These are phyloP conservation scores for Manis javanica DNA, from an alignment of 2,797 vertebrate species.

Conservation along the genomic window DNA sequence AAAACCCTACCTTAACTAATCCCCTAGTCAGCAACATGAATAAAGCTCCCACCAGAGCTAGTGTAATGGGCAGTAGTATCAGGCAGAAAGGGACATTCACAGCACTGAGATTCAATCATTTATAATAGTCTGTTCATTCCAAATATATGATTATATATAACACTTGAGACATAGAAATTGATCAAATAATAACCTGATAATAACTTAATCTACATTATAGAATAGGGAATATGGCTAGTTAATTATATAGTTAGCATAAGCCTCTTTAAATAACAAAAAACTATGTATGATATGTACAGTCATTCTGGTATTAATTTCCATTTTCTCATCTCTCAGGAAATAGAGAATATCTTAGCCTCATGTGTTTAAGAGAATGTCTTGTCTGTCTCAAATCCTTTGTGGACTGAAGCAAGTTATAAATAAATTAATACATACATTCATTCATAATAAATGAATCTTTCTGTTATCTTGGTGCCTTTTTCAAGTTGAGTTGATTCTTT, in stretches of 20 bases:
- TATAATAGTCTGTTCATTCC: conserved; percentile 8
- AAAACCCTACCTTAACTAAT: background rate
- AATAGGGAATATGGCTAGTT: background rate
- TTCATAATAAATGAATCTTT: conserved; percentile 55
- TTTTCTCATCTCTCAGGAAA: conserved; percentile 15
- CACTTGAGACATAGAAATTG: background rate
- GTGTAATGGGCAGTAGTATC: background rate
- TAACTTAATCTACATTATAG: background rate
- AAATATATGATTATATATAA: conserved; percentile 28
- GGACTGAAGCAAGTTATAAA: conserved; percentile 52
- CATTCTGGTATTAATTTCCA: conserved; percentile 54
- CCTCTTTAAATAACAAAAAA: conserved; percentile 34
- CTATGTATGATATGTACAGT: background rate
- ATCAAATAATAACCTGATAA: conserved; percentile 34
- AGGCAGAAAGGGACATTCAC: background rate
- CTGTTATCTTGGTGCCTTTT: conserved; percentile 22
- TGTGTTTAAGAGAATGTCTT: conserved; percentile 31
- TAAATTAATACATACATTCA: conserved; percentile 51
- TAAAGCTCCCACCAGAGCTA: background rate
- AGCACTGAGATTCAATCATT: background rate
- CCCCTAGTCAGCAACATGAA: background rate
- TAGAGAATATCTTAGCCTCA: conserved; percentile 24
- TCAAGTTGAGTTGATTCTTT: conserved; percentile 9
- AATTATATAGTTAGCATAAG: background rate
- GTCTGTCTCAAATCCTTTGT: conserved; percentile 27